A percentile compares a stretch with the other conserved stretches of the same genome.
phyloP scores from a whole-genome alignment of 2,797 vertebrate genomes.

The Sebastes diaconus region DNA sequence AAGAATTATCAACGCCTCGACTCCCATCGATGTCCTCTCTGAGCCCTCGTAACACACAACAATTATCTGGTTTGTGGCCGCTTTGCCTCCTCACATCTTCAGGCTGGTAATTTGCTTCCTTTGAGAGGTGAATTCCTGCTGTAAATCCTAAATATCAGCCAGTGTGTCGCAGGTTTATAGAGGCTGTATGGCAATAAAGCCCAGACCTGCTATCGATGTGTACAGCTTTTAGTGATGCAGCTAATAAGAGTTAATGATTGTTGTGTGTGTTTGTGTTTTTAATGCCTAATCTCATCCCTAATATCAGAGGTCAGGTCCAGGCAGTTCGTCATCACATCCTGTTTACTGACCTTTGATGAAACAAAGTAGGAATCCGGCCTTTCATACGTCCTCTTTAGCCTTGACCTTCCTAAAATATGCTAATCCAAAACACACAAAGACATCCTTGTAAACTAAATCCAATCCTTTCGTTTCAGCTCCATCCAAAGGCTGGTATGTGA shows the following conservation, averaged over 20 bases:
- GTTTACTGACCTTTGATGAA: slow-evolving; percentile 42
- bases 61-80: slow-evolving; percentile 21
- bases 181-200: slow-evolving; percentile 12
- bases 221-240: slow-evolving; percentile 1
- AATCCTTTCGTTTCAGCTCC: slow-evolving; percentile 36
- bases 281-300: background rate
- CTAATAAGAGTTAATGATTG: slow-evolving; percentile 27
- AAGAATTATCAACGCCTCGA: slow-evolving; percentile 43
- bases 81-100: slow-evolving; percentile 25
- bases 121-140: slow-evolving; percentile 20
- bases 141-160: slow-evolving; percentile 14
- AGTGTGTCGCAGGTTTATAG: background rate
- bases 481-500: slow-evolving; percentile 39
- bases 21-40: slow-evolving; percentile 39
- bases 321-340: slow-evolving; percentile 30
- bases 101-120: slow-evolving; percentile 9
- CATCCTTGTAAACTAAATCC: slow-evolving; percentile 46
- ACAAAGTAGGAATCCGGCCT: slow-evolving; percentile 22
- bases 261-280: background rate
- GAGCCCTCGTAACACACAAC: slow-evolving; percentile 20
- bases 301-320: slow-evolving; percentile 26
- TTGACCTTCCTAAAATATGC: slow-evolving; percentile 54
- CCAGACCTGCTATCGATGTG: slow-evolving; percentile 21
- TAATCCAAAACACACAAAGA: slow-evolving; percentile 59
- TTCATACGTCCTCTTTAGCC: slow-evolving; percentile 21